Conservation (phyloP, 2,888 invertebrate species). For the Spodoptera exigua region DNA sequence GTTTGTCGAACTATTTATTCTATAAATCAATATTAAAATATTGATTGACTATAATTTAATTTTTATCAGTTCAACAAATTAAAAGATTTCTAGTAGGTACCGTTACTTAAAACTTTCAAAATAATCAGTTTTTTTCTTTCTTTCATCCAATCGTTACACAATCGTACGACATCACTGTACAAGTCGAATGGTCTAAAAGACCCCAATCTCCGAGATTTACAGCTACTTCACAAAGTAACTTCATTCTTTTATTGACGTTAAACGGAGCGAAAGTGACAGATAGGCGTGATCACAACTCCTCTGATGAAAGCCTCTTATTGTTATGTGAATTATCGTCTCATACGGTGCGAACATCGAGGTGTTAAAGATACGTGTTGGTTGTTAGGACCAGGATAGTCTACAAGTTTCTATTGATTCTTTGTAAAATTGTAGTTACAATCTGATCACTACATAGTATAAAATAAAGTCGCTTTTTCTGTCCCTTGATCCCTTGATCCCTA, state of each 20-base stretch:
- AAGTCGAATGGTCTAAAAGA: conserved; percentile 26
- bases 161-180: neutral
- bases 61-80: too few relatives aligned
- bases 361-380: conserved; percentile 22
- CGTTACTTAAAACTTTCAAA: too few relatives aligned
- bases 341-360: conserved; percentile 41
- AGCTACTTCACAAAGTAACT: conserved; percentile 65
- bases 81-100: too few relatives aligned
- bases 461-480: too few relatives aligned
- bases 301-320: conserved; percentile 45
- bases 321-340: conserved; percentile 45
- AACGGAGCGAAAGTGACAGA: conserved; percentile 73
- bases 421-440: too few relatives aligned
- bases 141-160: neutral
- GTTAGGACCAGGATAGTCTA: conserved; percentile 8
- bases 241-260: conserved; percentile 74
- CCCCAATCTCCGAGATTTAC: conserved; percentile 61
- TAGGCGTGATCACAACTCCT: conserved; percentile 61
- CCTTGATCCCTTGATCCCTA: too few relatives aligned
- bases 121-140: too few relatives aligned
- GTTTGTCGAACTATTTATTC: too few relatives aligned
- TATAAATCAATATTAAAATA: too few relatives aligned
- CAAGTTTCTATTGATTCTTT: conserved; percentile 18
- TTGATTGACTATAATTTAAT: too few relatives aligned
- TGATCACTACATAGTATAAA: neutral